Conservation (phyloP, 2,113 vertebrate species). For the Aspiorhynchus laticeps region DNA sequence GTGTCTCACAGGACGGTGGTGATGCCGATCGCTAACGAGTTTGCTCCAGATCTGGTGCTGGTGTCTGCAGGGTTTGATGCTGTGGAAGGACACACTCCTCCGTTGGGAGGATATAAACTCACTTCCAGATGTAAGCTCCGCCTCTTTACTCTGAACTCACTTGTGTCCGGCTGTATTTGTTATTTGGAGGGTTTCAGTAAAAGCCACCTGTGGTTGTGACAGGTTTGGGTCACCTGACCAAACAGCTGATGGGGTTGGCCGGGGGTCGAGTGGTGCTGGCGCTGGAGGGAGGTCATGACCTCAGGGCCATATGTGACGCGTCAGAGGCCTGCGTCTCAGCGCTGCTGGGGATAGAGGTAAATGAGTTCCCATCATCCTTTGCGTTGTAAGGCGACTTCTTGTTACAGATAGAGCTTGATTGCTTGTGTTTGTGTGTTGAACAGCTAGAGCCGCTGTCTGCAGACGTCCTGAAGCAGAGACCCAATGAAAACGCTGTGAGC, state of each 20-base stretch:
- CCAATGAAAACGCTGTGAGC: conserved; percentile 84
- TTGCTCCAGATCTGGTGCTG: conserved; percentile 90
- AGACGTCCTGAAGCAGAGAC: conserved; percentile 85
- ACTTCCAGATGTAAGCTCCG: conserved; percentile 89
- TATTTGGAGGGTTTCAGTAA: not conserved
- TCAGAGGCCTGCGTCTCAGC: conserved; percentile 94
- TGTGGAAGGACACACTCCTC: conserved; percentile 90
- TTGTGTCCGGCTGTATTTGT: not conserved
- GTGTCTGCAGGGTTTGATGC: conserved; percentile 94
- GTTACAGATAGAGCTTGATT: not conserved
- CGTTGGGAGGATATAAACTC: conserved; percentile 90
- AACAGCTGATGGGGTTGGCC: conserved; percentile 94
- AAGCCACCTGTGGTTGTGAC: conserved; percentile 41
- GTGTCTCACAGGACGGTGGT: conserved; percentile 83
- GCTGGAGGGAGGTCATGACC: conserved; percentile 95
- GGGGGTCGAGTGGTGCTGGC: conserved; percentile 90
- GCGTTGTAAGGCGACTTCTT: not conserved
- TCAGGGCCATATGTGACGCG: conserved; percentile 96
- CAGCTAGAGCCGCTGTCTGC: conserved; percentile 86
- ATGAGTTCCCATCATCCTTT: not conserved
- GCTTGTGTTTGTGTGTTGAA: conserved; percentile 8
- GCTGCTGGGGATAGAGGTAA: conserved; percentile 93
- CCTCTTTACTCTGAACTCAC: not conserved
- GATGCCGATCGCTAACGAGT: conserved; percentile 93
- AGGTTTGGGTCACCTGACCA: conserved; percentile 97